Evolutionary conservation across 2,797 vertebrate genomes (phyloP).

Genomic region (Falco cherrug): DNA sequence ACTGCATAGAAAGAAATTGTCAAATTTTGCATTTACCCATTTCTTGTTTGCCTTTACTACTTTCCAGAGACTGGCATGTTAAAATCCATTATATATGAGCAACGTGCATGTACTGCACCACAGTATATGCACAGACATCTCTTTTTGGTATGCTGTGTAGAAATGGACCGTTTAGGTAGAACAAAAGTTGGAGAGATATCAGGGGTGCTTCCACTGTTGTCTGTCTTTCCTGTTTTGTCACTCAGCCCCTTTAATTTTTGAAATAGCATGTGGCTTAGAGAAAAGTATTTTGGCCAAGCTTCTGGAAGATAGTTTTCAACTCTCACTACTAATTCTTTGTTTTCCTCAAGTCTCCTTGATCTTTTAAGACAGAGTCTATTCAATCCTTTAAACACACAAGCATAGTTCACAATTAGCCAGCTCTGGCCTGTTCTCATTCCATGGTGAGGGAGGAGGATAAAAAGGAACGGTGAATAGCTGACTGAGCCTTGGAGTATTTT

Average conservation of each 20-base stretch:
- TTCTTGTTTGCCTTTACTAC: not conserved
- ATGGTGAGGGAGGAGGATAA: not conserved
- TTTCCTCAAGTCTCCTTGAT: not conserved
- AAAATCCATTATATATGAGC: not conserved
- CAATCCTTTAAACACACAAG: not conserved
- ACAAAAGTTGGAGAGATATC: not conserved
- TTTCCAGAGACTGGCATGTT: not conserved
- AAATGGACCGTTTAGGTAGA: not conserved
- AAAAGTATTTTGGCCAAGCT: not conserved
- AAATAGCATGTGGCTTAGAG: not conserved
- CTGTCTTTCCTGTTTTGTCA: not conserved
- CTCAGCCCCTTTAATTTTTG: not conserved
- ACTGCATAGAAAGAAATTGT: not conserved
- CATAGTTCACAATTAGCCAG: not conserved
- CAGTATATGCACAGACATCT: not conserved
- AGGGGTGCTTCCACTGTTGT: not conserved
- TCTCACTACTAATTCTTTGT: not conserved
- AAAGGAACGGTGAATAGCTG: not conserved
- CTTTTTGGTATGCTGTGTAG: not conserved
- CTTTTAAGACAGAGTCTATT: not conserved
- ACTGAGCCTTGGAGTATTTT: not conserved
- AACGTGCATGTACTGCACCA: fast-evolving
- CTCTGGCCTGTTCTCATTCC: not conserved
- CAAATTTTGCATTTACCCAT: not conserved
- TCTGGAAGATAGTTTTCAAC: not conserved